Conservation (phyloP, 2,888 invertebrate species). For the Cerastis rubricosa region DNA sequence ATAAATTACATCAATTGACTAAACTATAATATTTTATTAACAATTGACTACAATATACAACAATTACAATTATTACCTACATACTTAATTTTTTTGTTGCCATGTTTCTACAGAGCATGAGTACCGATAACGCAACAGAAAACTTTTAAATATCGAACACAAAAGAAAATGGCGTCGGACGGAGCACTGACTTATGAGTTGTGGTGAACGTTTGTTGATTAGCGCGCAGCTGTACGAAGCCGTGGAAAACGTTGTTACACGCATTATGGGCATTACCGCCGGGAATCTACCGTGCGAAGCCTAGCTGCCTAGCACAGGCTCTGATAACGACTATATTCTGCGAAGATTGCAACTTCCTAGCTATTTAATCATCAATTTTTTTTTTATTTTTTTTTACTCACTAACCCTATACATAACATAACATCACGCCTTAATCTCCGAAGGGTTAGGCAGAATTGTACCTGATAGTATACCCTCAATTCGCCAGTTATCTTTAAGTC, state of each 20-base stretch:
- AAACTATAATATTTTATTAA: background rate
- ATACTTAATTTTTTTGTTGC: background rate
- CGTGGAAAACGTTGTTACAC: conserved; percentile 71
- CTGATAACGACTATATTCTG: conserved; percentile 47
- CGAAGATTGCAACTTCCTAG: conserved; percentile 4
- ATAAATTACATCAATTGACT: background rate
- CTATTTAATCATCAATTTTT: conserved; percentile 8
- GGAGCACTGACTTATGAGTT: conserved; percentile 24
- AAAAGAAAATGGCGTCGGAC: conserved; percentile 48
- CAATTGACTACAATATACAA: too few relatives aligned
- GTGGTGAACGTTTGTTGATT: conserved; percentile 59
- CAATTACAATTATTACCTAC: background rate
- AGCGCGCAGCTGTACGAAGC: conserved; percentile 61
- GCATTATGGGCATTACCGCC: conserved; percentile 62
- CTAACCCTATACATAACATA: background rate
- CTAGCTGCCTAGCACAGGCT: conserved; percentile 24
- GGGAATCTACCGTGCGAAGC: conserved; percentile 59
- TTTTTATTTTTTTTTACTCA: background rate
- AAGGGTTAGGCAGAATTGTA: too few relatives aligned
- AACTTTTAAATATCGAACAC: conserved; percentile 23
- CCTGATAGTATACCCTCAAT: too few relatives aligned
- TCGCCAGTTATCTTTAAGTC: too few relatives aligned
- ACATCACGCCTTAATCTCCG: too few relatives aligned
- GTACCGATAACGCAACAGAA: background rate
- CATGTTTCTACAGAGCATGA: background rate